These are phyloP conservation scores for Caenorhabditis inopinata DNA, from an alignment of 1,140 invertebrate species.

Conservation along the genomic window DNA sequence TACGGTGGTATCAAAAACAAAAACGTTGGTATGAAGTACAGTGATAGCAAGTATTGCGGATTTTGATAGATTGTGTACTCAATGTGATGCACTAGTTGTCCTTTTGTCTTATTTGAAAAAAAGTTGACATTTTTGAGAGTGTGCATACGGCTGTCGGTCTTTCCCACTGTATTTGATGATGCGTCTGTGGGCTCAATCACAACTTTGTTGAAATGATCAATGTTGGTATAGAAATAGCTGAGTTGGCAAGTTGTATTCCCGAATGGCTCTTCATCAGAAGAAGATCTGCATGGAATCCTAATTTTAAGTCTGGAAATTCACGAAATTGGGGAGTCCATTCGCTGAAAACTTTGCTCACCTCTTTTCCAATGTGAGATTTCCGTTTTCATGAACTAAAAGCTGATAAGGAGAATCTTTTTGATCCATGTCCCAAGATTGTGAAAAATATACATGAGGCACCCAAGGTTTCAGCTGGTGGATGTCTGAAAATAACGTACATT, in stretches of 20 bases:
- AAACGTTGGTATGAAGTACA: neutral
- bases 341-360: too few species aligned
- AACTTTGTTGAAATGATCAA: neutral
- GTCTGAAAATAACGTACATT: neutral
- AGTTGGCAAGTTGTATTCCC: neutral
- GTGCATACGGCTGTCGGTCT: neutral
- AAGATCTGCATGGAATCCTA: neutral
- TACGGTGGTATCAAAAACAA: neutral
- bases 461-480: neutral
- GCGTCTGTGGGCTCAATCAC: neutral
- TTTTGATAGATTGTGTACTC: neutral
- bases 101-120: neutral
- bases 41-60: neutral
- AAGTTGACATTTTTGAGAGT: neutral
- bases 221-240: neutral
- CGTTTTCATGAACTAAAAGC: neutral
- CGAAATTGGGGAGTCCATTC: too few species aligned
- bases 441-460: neutral
- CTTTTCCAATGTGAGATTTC: neutral
- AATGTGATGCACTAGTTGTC: neutral
- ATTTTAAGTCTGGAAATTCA: neutral
- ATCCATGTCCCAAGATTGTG: neutral
- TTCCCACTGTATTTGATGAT: neutral
- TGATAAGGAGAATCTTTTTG: neutral
- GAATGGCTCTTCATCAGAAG: neutral